Evolutionary conservation across 2,888 invertebrate genomes (phyloP), one percentile per base, ranked within the genome.

Genomic region (Conistra vaccinii): DNA sequence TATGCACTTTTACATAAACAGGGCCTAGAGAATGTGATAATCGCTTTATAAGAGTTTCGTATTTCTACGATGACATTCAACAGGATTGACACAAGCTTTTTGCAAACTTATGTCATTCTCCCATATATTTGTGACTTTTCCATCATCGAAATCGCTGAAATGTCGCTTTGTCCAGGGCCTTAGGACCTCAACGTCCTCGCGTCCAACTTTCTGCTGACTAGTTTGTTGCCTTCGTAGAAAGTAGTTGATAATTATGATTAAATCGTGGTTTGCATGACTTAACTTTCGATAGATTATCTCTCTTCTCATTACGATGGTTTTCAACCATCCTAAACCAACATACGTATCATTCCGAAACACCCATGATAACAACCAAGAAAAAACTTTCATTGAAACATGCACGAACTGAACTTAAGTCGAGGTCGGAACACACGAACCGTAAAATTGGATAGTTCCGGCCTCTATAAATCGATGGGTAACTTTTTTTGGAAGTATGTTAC

Each of bases 391-490:
- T 81, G 72, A 73, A 76, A 79, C 73, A 71, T 71, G 61, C 51
- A 48, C 53, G 29, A 66, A 39, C 23, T 2, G 9, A 84, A 80
- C 76, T 75, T 74, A 79, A 77, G 78, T 84, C 81, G 86, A 81
- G 88, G 81, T 74, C 57, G 77, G 71, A 78, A 51, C 75, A 90
- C 77, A 81, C 89, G 85, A 84, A 81, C 89, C 90, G 90, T 90
- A 85, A 94, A 94, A 94, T 94, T 93, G 93, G 89, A 92, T 90
- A 57, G 72, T 83, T 80, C 86, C 85, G n/a, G 76, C 76, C 76
- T 84, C 81, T 84, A n/a, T n/a, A n/a, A 92, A 92, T 91, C 91
- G 90, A 35, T n/a, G n/a, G n/a, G n/a, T n/a, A n/a, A n/a, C n/a
- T n/a, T n/a, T n/a, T n/a, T n/a, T n/a, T n/a, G 17, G 17, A 45